phyloP scores from a whole-genome alignment of 2,888 invertebrate species.

The Nemurella pictetii region DNA sequence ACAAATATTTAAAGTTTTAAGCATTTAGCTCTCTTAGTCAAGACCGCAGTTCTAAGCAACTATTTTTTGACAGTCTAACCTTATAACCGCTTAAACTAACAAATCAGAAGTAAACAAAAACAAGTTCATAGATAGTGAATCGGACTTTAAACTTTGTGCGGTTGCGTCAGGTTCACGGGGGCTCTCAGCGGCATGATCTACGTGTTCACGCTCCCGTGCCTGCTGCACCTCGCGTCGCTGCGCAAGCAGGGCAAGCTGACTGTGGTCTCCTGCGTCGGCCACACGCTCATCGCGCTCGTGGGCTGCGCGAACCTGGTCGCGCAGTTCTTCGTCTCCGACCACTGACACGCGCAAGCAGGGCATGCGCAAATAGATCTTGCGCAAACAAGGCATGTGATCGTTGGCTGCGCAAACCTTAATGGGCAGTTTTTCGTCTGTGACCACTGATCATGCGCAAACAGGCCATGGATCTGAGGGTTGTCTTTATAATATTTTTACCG shows the following conservation, averaged over 20 bases:
- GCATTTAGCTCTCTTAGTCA: too few species aligned
- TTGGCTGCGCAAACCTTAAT: constrained; percentile 74
- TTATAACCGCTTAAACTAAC: too few species aligned
- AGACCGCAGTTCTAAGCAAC: too few species aligned
- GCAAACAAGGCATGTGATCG: constrained; percentile 60
- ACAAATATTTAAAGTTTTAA: too few species aligned
- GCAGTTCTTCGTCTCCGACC: constrained; percentile 72
- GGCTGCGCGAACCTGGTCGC: constrained; percentile 76
- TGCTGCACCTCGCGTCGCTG: constrained; percentile 73
- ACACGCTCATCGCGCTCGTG: constrained; percentile 66
- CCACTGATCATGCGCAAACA: too few species aligned
- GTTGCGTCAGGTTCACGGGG: constrained; percentile 60
- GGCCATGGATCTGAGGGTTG: too few species aligned
- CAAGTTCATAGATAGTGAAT: too few species aligned
- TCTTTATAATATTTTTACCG: too few species aligned
- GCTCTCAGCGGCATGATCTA: constrained; percentile 86
- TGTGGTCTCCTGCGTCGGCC: constrained; percentile 58
- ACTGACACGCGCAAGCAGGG: constrained; percentile 56
- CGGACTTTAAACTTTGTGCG: too few species aligned
- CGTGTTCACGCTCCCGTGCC: constrained; percentile 80
- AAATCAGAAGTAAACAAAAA: too few species aligned
- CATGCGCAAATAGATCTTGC: constrained; percentile 58
- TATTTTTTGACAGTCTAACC: too few species aligned
- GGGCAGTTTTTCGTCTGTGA: constrained; percentile 76
- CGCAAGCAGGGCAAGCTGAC: constrained; percentile 64